Conservation (phyloP, 2,113 vertebrate genomes). For the Oreochromis niloticus region DNA sequence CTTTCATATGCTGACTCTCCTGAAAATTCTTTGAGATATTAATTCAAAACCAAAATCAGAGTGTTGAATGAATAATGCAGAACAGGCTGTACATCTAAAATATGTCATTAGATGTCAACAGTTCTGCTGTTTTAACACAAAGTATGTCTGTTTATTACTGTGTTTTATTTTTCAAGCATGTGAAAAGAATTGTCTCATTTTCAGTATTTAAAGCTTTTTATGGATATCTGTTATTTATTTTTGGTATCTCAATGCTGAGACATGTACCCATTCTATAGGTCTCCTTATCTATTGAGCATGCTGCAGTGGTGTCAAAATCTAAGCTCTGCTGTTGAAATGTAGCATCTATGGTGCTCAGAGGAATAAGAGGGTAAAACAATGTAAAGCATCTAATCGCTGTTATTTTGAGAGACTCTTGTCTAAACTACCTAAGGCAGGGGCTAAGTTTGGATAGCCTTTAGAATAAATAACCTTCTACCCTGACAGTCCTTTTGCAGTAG, state of each 20-base stretch:
- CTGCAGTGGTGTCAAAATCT: not conserved
- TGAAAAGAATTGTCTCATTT: not conserved
- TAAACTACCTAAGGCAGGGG: not conserved
- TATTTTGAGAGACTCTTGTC: not conserved
- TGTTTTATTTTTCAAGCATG: not conserved
- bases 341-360: not conserved
- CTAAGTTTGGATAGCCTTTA: not conserved
- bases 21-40: not conserved
- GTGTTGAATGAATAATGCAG: not conserved
- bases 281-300: not conserved
- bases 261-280: not conserved
- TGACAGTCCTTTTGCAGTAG: not conserved
- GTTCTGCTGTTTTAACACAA: not conserved
- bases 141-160: not conserved
- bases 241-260: not conserved
- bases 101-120: conserved; percentile 5
- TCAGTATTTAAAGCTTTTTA: not conserved
- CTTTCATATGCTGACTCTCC: not conserved
- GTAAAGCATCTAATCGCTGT: not conserved
- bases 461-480: not conserved
- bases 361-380: not conserved
- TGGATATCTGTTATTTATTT: not conserved
- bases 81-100: not conserved
- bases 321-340: not conserved
- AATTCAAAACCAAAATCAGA: not conserved